phyloP scores from a whole-genome alignment of 2,888 invertebrate genomes.

The Andricus quercusramuli region DNA sequence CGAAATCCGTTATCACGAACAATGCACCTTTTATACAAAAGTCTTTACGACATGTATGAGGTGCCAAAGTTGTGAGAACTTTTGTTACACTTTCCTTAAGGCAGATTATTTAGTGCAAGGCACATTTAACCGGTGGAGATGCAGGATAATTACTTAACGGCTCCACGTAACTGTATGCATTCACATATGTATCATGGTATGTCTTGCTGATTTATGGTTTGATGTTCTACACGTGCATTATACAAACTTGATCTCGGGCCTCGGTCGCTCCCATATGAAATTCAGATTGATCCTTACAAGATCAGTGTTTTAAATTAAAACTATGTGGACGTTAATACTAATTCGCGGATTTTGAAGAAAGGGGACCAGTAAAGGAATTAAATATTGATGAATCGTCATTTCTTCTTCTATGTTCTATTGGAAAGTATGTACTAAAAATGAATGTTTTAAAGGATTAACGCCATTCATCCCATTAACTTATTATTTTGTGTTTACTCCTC shows the following conservation, averaged over 20 bases:
- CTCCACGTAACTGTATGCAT: background rate
- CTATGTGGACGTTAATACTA: background rate
- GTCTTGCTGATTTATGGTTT: background rate
- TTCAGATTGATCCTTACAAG: background rate
- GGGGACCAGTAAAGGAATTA: background rate
- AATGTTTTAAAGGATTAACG: no score
- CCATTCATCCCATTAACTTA: no score
- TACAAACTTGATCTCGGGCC: background rate
- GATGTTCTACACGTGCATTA: background rate
- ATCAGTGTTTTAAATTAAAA: background rate
- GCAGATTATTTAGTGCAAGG: slow-evolving; percentile 2
- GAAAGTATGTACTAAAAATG: no score
- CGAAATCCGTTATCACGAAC: background rate
- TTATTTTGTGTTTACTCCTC: no score
- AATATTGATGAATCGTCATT: background rate
- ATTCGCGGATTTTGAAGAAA: background rate
- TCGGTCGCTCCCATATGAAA: background rate
- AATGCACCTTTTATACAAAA: background rate
- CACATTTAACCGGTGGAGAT: background rate
- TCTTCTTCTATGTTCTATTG: no score
- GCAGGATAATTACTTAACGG: slow-evolving; percentile 3
- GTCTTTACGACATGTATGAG: background rate
- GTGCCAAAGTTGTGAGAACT: slow-evolving; percentile 1
- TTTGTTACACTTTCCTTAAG: slow-evolving; percentile 7
- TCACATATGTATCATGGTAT: background rate